phyloP scores from a whole-genome alignment of 1,140 invertebrate species.

The Bradysia coprophila region DNA sequence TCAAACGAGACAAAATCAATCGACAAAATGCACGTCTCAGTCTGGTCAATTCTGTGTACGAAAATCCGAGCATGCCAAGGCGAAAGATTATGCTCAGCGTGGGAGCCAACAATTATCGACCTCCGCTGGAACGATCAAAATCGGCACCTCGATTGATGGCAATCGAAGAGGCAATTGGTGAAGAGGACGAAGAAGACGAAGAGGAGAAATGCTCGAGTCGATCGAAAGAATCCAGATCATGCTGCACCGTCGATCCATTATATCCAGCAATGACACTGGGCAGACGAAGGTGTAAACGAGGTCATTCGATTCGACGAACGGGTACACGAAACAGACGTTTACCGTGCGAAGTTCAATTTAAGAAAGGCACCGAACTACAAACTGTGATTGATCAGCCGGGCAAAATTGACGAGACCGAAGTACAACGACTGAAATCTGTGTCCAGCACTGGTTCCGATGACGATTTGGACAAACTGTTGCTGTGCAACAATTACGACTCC shows the following conservation, averaged over 20 bases:
- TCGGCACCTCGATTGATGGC: constrained; percentile 86
- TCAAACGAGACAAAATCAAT: constrained; percentile 81
- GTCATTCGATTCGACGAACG: constrained; percentile 18
- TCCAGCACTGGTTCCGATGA: constrained; percentile 14
- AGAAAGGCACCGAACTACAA: not conserved
- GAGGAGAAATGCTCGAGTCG: constrained; percentile 16
- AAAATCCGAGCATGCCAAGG: constrained; percentile 62
- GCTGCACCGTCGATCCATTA: constrained; percentile 24
- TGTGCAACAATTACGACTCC: constrained; percentile 14
- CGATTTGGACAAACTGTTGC: constrained; percentile 21
- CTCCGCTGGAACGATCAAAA: constrained; percentile 84
- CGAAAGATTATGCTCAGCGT: constrained; percentile 63
- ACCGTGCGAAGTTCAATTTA: constrained; percentile 3
- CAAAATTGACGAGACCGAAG: not conserved
- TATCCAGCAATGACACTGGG: constrained; percentile 26
- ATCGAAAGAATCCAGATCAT: constrained; percentile 20
- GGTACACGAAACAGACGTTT: constrained; percentile 13
- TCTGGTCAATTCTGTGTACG: constrained; percentile 68
- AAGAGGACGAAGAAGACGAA: constrained; percentile 51
- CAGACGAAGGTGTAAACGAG: constrained; percentile 20
- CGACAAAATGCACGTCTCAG: constrained; percentile 89
- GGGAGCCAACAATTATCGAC: constrained; percentile 65
- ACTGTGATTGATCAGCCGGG: too few relatives aligned
- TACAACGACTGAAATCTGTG: not conserved
- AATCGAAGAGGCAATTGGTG: constrained; percentile 82